A percentile compares a stretch with the other conserved stretches of the same genome.
Conservation (phyloP, 2,888 invertebrate species). For the Alloscopus bannaensis region DNA sequence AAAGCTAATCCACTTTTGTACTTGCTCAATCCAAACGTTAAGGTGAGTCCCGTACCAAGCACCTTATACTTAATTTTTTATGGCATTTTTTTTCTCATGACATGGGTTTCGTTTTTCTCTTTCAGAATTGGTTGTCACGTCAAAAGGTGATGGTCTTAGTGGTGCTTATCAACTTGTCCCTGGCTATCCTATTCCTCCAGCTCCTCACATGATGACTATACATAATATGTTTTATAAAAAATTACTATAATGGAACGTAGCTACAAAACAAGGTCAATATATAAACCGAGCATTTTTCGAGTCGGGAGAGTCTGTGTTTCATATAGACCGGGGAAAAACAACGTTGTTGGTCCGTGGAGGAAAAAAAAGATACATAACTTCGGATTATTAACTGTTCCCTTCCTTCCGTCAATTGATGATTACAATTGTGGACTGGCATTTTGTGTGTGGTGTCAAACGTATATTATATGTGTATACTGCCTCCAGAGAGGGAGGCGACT, state of each 20-base stretch:
- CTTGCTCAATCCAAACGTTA: constrained; percentile 97
- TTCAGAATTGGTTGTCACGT: constrained; percentile 96
- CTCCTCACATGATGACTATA: constrained; percentile 87
- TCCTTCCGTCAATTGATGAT: too few relatives aligned
- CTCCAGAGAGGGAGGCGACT: neutral
- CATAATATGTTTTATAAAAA: constrained; percentile 55
- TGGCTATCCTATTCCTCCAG: constrained; percentile 97
- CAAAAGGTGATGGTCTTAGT: constrained; percentile 96
- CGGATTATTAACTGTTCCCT: constrained; percentile 62
- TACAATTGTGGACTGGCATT: too few relatives aligned
- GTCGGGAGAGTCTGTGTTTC: constrained; percentile 42
- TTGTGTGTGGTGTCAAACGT: too few relatives aligned
- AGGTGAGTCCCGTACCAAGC: constrained; percentile 80
- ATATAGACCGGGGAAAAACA: constrained; percentile 36
- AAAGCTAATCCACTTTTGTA: constrained; percentile 96
- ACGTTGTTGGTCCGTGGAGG: constrained; percentile 41
- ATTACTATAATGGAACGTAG: constrained; percentile 60
- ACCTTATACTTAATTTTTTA: constrained; percentile 6
- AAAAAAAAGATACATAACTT: constrained; percentile 35
- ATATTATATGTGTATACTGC: too few relatives aligned
- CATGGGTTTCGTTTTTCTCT: constrained; percentile 71
- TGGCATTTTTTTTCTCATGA: neutral
- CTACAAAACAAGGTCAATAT: constrained; percentile 41
- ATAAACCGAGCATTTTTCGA: constrained; percentile 41
- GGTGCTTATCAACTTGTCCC: constrained; percentile 93